Conservation (phyloP, 2,113 vertebrate species). For the Brachypteracias leptosomus region DNA sequence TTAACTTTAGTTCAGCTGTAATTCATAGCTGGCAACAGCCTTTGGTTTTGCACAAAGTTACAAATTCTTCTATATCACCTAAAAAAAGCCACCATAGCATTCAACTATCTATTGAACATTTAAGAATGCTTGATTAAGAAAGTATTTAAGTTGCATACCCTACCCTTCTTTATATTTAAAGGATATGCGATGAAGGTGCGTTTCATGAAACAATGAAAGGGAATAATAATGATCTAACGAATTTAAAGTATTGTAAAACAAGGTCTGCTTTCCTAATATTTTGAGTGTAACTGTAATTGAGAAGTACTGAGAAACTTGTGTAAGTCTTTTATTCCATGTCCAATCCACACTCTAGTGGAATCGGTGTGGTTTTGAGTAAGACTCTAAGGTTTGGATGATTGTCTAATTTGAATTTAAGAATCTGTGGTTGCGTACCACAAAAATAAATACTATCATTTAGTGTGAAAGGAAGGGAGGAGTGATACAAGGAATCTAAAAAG, state of each 20-base stretch:
- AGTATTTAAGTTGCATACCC: neutral
- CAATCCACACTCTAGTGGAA: neutral
- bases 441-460: neutral
- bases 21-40: neutral
- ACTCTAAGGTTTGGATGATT: neutral
- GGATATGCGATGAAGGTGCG: neutral
- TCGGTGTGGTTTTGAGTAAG: neutral
- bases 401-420: neutral
- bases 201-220: neutral
- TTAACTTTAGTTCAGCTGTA: neutral
- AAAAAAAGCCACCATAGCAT: neutral
- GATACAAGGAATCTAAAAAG: neutral
- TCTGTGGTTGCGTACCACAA: neutral
- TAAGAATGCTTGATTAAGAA: neutral
- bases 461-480: neutral
- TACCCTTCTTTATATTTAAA: neutral
- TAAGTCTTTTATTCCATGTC: neutral
- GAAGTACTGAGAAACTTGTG: neutral
- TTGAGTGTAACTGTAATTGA: neutral
- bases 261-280: neutral
- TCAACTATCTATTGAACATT: neutral
- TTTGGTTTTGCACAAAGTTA: neutral
- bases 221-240: accelerated
- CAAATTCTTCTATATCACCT: neutral
- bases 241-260: neutral